Evolutionary conservation across 2,113 vertebrate genomes (phyloP).

Genomic region (Periophthalmodon schlosseri): DNA sequence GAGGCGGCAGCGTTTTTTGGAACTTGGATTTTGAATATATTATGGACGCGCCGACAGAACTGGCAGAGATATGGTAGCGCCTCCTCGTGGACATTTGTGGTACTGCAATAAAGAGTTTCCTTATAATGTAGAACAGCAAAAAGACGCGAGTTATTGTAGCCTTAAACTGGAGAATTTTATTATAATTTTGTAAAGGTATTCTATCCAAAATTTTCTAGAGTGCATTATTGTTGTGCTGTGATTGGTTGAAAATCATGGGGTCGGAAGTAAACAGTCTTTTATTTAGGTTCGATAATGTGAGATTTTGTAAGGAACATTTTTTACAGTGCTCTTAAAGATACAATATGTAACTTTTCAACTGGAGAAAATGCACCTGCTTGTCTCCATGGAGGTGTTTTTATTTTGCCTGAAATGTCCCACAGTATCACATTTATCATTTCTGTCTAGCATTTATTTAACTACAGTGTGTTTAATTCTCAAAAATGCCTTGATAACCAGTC

Average conservation of each 20-base stretch:
- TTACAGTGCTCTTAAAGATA: neutral
- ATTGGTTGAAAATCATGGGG: neutral
- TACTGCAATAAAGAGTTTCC: neutral
- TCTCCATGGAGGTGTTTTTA: neutral
- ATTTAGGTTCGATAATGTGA: neutral
- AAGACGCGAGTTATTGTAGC: neutral
- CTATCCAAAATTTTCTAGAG: neutral
- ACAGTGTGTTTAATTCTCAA: too few species aligned
- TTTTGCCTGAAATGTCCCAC: too few species aligned
- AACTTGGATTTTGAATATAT: neutral
- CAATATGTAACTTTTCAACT: too few species aligned
- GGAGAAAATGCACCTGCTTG: neutral
- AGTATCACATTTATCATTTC: too few species aligned
- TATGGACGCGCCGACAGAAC: neutral
- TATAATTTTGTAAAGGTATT: neutral
- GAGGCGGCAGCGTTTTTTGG: neutral
- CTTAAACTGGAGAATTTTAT: neutral
- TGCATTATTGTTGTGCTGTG: neutral
- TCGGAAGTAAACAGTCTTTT: neutral
- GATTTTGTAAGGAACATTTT: neutral
- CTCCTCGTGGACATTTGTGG: neutral
- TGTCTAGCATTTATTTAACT: neutral
- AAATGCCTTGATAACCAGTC: too few species aligned
- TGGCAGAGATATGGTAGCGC: neutral
- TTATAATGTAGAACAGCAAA: neutral